These are phyloP conservation scores for Drosophila falleni DNA, from an alignment of 2,888 invertebrate species.

Conservation along the genomic window DNA sequence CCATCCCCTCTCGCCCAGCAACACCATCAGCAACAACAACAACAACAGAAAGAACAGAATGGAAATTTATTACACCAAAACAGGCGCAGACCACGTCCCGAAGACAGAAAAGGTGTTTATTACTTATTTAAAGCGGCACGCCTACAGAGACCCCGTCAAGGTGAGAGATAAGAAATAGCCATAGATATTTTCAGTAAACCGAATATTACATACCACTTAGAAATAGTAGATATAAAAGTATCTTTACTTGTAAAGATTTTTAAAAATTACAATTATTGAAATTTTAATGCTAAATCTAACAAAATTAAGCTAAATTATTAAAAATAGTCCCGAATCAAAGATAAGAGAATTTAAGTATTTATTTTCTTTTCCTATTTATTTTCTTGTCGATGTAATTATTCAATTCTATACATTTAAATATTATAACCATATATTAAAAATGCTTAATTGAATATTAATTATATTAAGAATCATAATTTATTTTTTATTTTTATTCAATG, in stretches of 20 bases:
- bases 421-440: no score
- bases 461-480: no score
- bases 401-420: no score
- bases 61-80: conserved; percentile 67
- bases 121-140: conserved; percentile 70
- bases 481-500: no score
- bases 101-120: conserved; percentile 68
- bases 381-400: no score
- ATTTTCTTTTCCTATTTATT: no score
- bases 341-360: no score
- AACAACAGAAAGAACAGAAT: conserved; percentile 48
- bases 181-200: background rate
- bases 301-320: background rate
- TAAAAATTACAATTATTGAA: background rate
- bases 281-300: background rate
- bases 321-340: no score
- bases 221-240: background rate
- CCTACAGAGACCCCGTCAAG: conserved; percentile 21
- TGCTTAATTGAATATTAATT: no score
- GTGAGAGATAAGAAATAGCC: conserved; percentile 7
- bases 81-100: conserved; percentile 37
- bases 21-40: conserved; percentile 9
- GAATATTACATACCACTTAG: conserved; percentile 10
- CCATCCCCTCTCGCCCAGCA: conserved; percentile 12
- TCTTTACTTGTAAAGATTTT: background rate